Percentiles rank a stretch among this genome's conserved stretches.
phyloP scores from a whole-genome alignment of 92 coral and sea anemone genomes.

The Muricea muricata region DNA sequence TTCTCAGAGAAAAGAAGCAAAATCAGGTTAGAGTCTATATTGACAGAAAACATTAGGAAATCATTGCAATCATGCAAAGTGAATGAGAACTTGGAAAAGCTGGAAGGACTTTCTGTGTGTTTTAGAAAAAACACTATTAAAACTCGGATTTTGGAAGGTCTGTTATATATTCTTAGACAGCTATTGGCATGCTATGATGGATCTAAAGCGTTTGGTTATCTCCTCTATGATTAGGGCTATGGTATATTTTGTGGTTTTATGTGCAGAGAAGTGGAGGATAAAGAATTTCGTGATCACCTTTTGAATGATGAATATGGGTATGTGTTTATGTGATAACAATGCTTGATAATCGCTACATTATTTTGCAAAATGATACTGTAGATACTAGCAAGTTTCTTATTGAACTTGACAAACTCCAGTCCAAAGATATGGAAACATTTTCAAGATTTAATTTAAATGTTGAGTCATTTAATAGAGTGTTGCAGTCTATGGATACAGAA shows the following conservation, averaged over 20 bases:
- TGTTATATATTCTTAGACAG: constrained; percentile 71
- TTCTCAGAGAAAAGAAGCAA: constrained; percentile 70
- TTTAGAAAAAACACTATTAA: constrained; percentile 45
- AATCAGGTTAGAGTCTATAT: constrained; percentile 61
- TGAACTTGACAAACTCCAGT: constrained; percentile 49
- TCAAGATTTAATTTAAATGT: constrained; percentile 66
- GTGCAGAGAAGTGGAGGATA: constrained; percentile 69
- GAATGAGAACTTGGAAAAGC: too few species aligned
- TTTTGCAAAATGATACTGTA: constrained; percentile 70
- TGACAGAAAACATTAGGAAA: constrained; percentile 62
- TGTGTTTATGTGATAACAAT: constrained; percentile 64
- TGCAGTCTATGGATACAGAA: constrained; percentile 65
- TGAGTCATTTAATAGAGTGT: constrained; percentile 55
- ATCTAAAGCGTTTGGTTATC: constrained; percentile 65
- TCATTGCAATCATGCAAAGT: constrained; percentile 53
- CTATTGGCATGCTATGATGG: constrained; percentile 70
- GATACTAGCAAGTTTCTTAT: constrained; percentile 56
- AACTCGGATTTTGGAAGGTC: constrained; percentile 56
- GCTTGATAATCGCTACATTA: constrained; percentile 69
- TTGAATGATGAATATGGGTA: too few species aligned
- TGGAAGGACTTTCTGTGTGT: constrained; percentile 63
- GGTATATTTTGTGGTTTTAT: constrained; percentile 67
- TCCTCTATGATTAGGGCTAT: constrained; percentile 61
- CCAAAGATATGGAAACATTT: constrained; percentile 5
- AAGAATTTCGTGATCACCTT: too few species aligned